Conservation (phyloP, 2,797 vertebrate species). For the Sparidentex hasta region DNA sequence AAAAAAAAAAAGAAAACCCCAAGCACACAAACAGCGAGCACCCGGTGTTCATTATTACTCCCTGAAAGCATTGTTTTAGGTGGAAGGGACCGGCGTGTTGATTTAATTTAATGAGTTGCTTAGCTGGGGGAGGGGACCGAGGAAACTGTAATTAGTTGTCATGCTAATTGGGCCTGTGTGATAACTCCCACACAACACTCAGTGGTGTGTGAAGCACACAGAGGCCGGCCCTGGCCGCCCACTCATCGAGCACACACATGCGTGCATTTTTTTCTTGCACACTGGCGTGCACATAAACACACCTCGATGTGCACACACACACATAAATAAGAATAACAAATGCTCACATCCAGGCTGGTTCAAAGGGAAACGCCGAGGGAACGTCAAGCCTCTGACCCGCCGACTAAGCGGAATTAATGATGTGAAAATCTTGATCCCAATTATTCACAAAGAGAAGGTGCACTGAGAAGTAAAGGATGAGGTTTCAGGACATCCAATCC, state of each 20-base stretch:
- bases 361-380: constrained; percentile 48
- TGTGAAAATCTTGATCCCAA: constrained; percentile 56
- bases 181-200: constrained; percentile 73
- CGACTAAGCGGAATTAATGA: constrained; percentile 56
- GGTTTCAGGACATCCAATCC: constrained; percentile 33
- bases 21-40: constrained; percentile 55
- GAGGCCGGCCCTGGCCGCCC: constrained; percentile 47
- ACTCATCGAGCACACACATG: constrained; percentile 24
- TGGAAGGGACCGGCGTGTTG: constrained; percentile 59
- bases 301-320: neutral
- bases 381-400: constrained; percentile 44
- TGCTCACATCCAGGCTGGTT: constrained; percentile 25
- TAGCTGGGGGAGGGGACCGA: constrained; percentile 41
- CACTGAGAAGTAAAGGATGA: neutral
- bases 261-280: constrained; percentile 20
- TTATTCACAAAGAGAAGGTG: constrained; percentile 39
- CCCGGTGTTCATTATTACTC: constrained; percentile 34
- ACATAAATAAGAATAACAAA: constrained; percentile 28
- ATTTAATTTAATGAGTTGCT: constrained; percentile 76
- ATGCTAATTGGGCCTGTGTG: constrained; percentile 76
- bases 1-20: constrained; percentile 56
- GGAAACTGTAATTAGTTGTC: constrained; percentile 73
- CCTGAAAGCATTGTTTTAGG: constrained; percentile 66
- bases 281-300: constrained; percentile 28
- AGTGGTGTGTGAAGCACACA: constrained; percentile 57